Conservation (phyloP, 2,888 invertebrate species). For the Archips crataeganus region DNA sequence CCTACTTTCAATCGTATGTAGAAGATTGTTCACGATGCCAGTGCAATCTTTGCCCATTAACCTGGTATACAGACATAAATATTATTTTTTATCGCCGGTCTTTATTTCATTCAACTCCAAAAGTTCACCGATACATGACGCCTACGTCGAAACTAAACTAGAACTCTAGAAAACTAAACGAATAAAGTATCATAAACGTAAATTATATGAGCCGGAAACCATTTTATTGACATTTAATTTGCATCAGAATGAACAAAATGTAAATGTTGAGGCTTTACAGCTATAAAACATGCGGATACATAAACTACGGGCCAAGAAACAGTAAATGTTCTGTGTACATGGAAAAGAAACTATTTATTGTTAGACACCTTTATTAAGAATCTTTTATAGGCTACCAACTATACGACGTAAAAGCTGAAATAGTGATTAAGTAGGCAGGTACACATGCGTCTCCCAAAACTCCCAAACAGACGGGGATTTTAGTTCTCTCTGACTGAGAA, state of each 20-base stretch:
- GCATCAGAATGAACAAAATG: conserved; percentile 32
- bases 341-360: not conserved
- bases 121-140: conserved; percentile 21
- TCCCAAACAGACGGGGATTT: not conserved
- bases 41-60: conserved; percentile 36
- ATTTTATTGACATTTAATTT: conserved; percentile 34
- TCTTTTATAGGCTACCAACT: not conserved
- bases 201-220: conserved; percentile 38
- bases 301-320: conserved; percentile 3
- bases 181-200: conserved; percentile 24
- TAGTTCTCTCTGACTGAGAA: not conserved
- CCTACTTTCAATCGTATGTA: conserved; percentile 37
- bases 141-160: conserved; percentile 29
- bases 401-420: not conserved
- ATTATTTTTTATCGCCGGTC: conserved; percentile 20
- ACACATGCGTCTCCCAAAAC: not conserved
- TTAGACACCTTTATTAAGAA: not conserved
- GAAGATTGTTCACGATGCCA: conserved; percentile 18
- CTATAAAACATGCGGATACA: conserved; percentile 14
- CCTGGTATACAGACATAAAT: conserved; percentile 21
- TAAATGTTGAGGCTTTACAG: conserved; percentile 17
- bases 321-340: conserved; percentile 2
- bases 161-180: conserved; percentile 32
- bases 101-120: conserved; percentile 25
- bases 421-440: not conserved